Conservation (phyloP, 2,888 invertebrate genomes). For the Epinotia bilunana region DNA sequence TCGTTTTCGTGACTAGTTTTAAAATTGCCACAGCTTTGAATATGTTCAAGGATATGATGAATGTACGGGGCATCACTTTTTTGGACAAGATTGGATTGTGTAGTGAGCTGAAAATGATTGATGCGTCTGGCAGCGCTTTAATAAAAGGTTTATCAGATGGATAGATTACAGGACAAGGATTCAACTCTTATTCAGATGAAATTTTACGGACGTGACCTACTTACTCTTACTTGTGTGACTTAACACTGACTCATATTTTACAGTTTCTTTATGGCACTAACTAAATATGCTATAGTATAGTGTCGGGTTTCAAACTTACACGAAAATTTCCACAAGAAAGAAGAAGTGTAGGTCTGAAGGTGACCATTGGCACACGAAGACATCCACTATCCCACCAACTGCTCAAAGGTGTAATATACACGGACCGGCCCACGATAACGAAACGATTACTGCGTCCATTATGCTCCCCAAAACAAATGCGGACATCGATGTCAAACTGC, state of each 20-base stretch:
- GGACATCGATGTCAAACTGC: slow-evolving; percentile 34
- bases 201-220: no score
- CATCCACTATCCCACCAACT: neutral
- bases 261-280: no score
- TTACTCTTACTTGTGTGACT: no score
- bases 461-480: slow-evolving; percentile 30
- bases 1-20: neutral
- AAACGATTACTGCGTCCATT: slow-evolving; percentile 28
- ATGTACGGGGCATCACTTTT: neutral
- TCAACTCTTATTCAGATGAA: no score
- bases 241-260: no score
- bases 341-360: neutral
- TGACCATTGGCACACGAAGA: neutral
- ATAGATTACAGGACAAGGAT: no score
- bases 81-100: slow-evolving; percentile 3
- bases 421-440: slow-evolving; percentile 18
- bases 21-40: neutral
- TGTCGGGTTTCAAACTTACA: neutral
- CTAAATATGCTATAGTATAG: neutral
- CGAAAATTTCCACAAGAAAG: neutral
- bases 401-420: slow-evolving; percentile 30
- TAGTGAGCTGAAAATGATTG: slow-evolving; percentile 17
- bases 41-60: neutral
- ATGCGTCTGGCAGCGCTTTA: neutral
- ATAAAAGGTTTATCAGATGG: neutral